These are phyloP conservation scores for Cabera pusaria DNA, from an alignment of 2,888 invertebrate species.

Conservation along the genomic window DNA sequence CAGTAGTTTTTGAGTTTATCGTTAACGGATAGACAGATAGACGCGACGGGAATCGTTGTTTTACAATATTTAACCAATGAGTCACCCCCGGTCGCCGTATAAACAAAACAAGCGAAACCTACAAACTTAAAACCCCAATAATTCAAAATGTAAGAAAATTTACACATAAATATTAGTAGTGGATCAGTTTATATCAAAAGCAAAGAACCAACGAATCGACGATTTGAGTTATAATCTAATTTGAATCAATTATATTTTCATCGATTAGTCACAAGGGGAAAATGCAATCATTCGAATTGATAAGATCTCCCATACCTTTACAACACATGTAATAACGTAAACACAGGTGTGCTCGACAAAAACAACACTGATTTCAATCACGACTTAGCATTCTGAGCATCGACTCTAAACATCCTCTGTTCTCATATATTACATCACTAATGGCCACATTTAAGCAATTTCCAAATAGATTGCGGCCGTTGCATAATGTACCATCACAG, in stretches of 20 bases:
- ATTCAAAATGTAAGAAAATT: too few relatives aligned
- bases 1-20: too few relatives aligned
- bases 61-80: too few relatives aligned
- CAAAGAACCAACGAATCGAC: too few relatives aligned
- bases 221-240: too few relatives aligned
- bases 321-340: constrained; percentile 18
- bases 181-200: too few relatives aligned
- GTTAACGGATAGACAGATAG: too few relatives aligned
- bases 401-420: constrained; percentile 10
- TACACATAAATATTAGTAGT: too few relatives aligned
- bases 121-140: too few relatives aligned
- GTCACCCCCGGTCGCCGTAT: too few relatives aligned
- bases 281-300: constrained; percentile 21
- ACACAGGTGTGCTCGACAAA: constrained; percentile 24
- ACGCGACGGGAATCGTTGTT: too few relatives aligned
- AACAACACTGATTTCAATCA: constrained; percentile 16
- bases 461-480: constrained; percentile 37
- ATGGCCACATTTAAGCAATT: constrained; percentile 36
- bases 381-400: constrained; percentile 12
- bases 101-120: too few relatives aligned
- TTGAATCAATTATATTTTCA: constrained; percentile 1
- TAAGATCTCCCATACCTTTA: constrained; percentile 27
- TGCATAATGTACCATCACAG: constrained; percentile 35
- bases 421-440: constrained; percentile 31
- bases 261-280: constrained; percentile 22